Evolutionary conservation across 2,113 vertebrate species (phyloP), one percentile per base, ranked within the genome.

Genomic region (Channa argus): DNA sequence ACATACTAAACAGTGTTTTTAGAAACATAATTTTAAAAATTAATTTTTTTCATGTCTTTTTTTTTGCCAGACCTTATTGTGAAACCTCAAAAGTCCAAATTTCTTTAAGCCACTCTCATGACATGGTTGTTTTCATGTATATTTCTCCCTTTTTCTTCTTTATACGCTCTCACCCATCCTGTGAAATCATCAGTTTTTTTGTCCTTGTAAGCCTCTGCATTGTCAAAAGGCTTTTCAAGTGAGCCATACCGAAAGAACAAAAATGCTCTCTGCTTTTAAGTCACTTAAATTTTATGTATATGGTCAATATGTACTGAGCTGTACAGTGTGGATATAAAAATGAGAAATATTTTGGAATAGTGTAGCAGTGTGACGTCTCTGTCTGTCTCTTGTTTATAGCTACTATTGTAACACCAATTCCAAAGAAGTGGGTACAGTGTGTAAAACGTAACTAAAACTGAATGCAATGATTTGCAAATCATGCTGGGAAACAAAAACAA

Each of bases 221-320:
- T 63, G n/a, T 66, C 47, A 55, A 46, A 60, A 15, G n/a, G 80
- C 54, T 70, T 44, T 24, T 24, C 24, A 24, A 24, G 24, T 24
- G 24, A 24, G 24, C 24, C 24, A 24, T 24, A 24, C 24, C 24
- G 51, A 84, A 87, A 87, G 77, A 83, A 82, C 80, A 74, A 61
- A 83, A 80, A 66, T 37, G 71, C 59, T 78, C 47, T 14, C 10
- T 6, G 50, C 53, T 79, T 88, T 87, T 56, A 65, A 75, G 84
- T 82, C 45, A 15, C 65, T 84, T 84, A 24, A 24, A 24, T 24
- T 24, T 24, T 24, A 24, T 45, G 46, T 76, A 60, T 69, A 43
- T 65, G 53, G 52, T 76, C 54, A 37, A 36, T 77, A 53, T 61
- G 51, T 64, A 69, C 24, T 73, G 44, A 66, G 56, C 39, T 14